Percentiles rank a stretch among this genome's conserved stretches.
Conservation (phyloP, 2,888 invertebrate species). For the Rhagium mordax region DNA sequence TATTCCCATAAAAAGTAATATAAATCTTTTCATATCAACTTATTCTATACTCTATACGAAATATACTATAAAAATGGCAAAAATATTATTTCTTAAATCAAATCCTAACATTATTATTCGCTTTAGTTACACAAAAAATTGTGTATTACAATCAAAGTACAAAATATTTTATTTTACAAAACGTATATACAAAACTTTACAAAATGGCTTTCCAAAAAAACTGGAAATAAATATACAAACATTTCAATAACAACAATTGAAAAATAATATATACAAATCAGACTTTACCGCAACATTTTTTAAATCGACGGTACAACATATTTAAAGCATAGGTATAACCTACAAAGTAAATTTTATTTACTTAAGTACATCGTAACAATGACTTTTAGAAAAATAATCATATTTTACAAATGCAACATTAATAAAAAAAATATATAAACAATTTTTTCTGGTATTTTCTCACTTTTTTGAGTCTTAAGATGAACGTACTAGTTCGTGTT, state of each 20-base stretch:
- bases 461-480: no score
- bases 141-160: not conserved
- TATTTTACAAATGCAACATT: not conserved
- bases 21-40: conserved; percentile 31
- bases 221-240: conserved; percentile 39
- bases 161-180: conserved; percentile 32
- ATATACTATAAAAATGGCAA: conserved; percentile 32
- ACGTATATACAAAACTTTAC: conserved; percentile 39
- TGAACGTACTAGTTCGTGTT: no score
- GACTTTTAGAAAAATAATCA: conserved; percentile 4
- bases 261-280: conserved; percentile 38
- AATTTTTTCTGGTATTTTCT: no score
- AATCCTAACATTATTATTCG: conserved; percentile 9
- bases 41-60: conserved; percentile 18
- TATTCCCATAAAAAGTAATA: conserved; percentile 33
- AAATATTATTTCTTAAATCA: conserved; percentile 28
- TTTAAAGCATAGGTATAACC: conserved; percentile 31
- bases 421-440: no score
- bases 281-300: conserved; percentile 32
- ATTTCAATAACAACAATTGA: conserved; percentile 30
- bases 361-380: conserved; percentile 25
- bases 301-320: conserved; percentile 20
- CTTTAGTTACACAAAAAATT: conserved; percentile 18
- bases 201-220: conserved; percentile 37
- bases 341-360: conserved; percentile 30